Evolutionary conservation across 35 echinoderm and acorn worm genomes (phyloP).

Genomic region (Acanthaster planci): DNA sequence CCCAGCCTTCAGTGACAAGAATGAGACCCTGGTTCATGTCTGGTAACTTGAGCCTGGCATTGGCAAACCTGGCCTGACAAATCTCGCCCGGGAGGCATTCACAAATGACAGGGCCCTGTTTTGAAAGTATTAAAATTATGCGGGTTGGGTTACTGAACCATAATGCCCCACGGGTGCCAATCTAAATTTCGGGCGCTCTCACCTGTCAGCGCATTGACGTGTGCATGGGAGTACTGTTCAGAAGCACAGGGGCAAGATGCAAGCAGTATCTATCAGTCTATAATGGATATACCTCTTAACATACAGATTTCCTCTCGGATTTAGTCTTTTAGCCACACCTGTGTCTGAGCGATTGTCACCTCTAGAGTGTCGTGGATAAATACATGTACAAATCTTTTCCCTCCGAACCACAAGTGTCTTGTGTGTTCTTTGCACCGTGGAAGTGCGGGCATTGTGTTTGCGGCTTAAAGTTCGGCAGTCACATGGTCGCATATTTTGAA

Average conservation of each 20-base stretch:
- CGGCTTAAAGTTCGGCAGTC: no score
- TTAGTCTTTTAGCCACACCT: no score
- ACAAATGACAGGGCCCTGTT: neutral
- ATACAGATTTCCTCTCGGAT: no score
- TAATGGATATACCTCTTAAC: no score
- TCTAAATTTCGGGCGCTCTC: neutral
- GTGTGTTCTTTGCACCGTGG: no score
- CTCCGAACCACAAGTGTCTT: no score
- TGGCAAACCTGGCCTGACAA: neutral
- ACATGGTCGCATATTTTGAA: no score
- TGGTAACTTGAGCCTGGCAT: neutral
- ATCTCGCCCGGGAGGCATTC: neutral
- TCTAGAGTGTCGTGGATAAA: neutral
- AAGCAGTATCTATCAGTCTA: no score
- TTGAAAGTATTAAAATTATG: constrained; percentile 30
- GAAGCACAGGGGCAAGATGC: neutral
- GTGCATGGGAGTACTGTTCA: neutral
- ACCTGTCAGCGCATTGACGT: neutral
- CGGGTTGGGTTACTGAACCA: neutral
- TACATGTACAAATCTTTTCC: neutral
- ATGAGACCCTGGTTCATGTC: neutral
- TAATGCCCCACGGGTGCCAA: neutral
- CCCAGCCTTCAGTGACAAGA: no score
- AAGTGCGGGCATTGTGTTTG: no score
- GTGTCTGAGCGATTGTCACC: no score